A percentile compares a stretch with the other conserved stretches of the same genome.
Evolutionary conservation across 2,888 invertebrate species (phyloP).

Genomic region (Buathra laborator): DNA sequence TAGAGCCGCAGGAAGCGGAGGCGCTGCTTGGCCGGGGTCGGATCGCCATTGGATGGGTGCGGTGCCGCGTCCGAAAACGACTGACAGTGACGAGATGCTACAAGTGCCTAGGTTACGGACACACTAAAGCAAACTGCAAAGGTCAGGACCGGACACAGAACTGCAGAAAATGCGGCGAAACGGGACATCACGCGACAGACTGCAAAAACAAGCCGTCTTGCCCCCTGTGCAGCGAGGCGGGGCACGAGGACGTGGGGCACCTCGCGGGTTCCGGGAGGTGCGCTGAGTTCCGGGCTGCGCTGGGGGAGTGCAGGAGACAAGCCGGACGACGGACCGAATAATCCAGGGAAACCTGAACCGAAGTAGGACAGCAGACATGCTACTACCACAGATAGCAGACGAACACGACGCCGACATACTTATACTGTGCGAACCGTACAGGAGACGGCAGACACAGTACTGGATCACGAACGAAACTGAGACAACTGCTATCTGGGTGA

Average conservation of each 20-base stretch:
- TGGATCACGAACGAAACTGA: conserved; percentile 46
- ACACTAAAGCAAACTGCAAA: conserved; percentile 27
- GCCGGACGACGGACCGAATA: conserved; percentile 57
- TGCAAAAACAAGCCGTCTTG: conserved; percentile 29
- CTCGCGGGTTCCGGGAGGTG: conserved; percentile 51
- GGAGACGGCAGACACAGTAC: conserved; percentile 26
- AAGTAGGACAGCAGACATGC: conserved; percentile 34
- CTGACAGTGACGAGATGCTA: conserved; percentile 42
- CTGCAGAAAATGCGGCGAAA: conserved; percentile 33
- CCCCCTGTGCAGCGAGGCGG: conserved; percentile 48
- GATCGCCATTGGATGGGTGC: no score
- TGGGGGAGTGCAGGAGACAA: conserved; percentile 61
- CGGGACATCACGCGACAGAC: conserved; percentile 38
- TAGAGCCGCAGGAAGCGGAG: no score
- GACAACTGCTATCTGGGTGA: conserved; percentile 52
- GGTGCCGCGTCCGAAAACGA: conserved; percentile 34
- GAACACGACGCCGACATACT: conserved; percentile 33
- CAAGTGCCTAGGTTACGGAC: conserved; percentile 39
- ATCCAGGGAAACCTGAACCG: conserved; percentile 49
- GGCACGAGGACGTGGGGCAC: conserved; percentile 46
- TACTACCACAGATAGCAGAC: conserved; percentile 28
- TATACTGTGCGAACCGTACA: conserved; percentile 55
- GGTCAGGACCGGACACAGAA: conserved; percentile 14
- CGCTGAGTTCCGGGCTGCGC: conserved; percentile 57
- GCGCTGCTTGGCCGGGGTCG: no score